Evolutionary conservation across 2,797 vertebrate species (phyloP).

Genomic region (Rousettus madagascariensis): DNA sequence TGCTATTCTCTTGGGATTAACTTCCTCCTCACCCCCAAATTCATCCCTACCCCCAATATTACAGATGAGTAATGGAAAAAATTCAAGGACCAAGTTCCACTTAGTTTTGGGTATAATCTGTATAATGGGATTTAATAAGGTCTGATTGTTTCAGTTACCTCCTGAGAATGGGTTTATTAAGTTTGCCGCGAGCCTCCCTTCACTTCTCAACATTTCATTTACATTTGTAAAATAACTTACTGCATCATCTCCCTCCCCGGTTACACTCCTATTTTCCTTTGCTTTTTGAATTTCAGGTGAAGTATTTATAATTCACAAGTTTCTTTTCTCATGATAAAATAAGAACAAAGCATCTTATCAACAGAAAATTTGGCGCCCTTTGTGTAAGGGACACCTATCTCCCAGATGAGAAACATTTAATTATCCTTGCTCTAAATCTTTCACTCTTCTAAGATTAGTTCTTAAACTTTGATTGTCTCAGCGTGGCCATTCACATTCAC

Average conservation of each 20-base stretch:
- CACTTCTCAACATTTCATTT: background rate
- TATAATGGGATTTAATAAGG: background rate
- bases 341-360: conserved; percentile 63
- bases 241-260: background rate
- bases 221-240: background rate
- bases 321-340: conserved; percentile 2
- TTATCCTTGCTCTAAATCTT: background rate
- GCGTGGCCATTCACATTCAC: background rate
- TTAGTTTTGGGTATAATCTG: background rate
- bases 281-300: background rate
- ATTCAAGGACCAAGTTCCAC: background rate
- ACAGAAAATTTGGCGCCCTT: background rate
- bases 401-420: background rate
- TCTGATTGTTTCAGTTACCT: background rate
- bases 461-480: background rate
- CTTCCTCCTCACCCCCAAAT: background rate
- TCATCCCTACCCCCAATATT: background rate
- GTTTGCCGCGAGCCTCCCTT: background rate
- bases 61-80: background rate
- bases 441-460: background rate
- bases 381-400: background rate
- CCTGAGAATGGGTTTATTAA: background rate
- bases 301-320: conserved; percentile 7
- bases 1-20: background rate
- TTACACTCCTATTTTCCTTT: background rate